Evolutionary conservation across 1,140 invertebrate genomes (phyloP), one percentile per base, ranked within the genome.

Genomic region (Brachionus rubens): DNA sequence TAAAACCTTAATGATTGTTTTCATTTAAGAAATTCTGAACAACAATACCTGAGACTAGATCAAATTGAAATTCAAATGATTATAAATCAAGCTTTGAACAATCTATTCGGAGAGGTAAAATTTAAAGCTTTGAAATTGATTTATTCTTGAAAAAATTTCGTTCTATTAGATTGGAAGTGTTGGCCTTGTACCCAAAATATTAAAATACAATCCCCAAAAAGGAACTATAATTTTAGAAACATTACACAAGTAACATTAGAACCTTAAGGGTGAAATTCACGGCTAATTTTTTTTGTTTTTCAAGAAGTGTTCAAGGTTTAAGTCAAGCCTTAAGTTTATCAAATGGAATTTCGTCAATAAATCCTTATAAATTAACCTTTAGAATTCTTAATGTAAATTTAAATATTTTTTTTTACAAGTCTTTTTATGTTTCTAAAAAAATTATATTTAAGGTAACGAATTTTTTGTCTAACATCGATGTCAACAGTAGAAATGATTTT

Each of bases 401-500:
- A 24, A 40, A 40, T 10, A 56, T 16, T 48, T n/a, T n/a, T 28
- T 41, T 56, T 56, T n/a, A 33, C 26, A 30, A 12, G 16, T 10
- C n/a, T 36, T 16, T 40, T 19, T 21, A 62, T 19, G 30, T 33
- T 59, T 30, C n/a, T 59, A 30, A 59, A 12, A 30, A 33, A 33
- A 33, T 30, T 33, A 28, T 59, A 12, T 59, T 59, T 33, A 59
- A 65, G 59, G 59, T 24, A 24, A 43, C 59, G 21, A 65, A 65
- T 43, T 65, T 43, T 43, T 41, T 65, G 1, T 10, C 36, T 24
- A 43, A 41, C 43, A 19, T 65, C 21, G 59, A 65, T 28, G 59
- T 65, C 33, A 65, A 65, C 16, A 65, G 59, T 43, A 14, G 36
- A 14, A 65, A 43, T 26, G 59, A 65, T 65, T 65, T 65, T 65